A percentile compares a stretch with the other conserved stretches of the same genome.
These are phyloP conservation scores for Biston betularia DNA, from an alignment of 2,888 invertebrate species.

Conservation along the genomic window DNA sequence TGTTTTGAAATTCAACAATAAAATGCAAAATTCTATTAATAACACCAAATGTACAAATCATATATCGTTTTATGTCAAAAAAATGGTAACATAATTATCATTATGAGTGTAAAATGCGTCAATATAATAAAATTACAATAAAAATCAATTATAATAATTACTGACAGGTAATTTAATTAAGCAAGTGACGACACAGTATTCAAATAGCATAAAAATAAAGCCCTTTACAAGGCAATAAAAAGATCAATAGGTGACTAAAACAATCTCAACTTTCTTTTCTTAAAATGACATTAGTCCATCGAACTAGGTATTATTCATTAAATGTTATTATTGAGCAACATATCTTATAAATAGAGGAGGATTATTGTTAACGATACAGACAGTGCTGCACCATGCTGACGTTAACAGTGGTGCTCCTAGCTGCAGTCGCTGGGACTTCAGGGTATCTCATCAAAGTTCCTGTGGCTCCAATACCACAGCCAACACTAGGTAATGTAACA, in stretches of 20 bases:
- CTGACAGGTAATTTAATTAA: no score
- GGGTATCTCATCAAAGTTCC: slow-evolving; percentile 74
- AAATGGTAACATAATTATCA: no score
- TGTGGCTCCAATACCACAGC: slow-evolving; percentile 43
- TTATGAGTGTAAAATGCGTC: no score
- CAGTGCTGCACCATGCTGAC: slow-evolving; percentile 64
- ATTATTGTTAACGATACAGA: slow-evolving; percentile 35
- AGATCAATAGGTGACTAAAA: slow-evolving; percentile 15
- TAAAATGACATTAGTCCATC: slow-evolving; percentile 58
- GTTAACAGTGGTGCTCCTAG: slow-evolving; percentile 56
- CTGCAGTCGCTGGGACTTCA: slow-evolving; percentile 49
- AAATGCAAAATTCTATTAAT: no score
- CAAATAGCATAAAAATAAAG: neutral
- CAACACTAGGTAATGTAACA: slow-evolving; percentile 18
- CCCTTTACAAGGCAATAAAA: slow-evolving; percentile 7
- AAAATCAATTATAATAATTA: no score
- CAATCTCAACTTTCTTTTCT: slow-evolving; percentile 19
- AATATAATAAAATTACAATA: no score
- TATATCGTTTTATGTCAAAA: no score
- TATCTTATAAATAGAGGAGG: slow-evolving; percentile 54
- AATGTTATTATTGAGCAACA: slow-evolving; percentile 47
- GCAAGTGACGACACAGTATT: no score
- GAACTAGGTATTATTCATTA: slow-evolving; percentile 64
- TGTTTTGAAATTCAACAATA: no score
- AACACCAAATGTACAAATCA: no score